Evolutionary conservation across 2,888 invertebrate genomes (phyloP).

Genomic region (Sipha maydis): DNA sequence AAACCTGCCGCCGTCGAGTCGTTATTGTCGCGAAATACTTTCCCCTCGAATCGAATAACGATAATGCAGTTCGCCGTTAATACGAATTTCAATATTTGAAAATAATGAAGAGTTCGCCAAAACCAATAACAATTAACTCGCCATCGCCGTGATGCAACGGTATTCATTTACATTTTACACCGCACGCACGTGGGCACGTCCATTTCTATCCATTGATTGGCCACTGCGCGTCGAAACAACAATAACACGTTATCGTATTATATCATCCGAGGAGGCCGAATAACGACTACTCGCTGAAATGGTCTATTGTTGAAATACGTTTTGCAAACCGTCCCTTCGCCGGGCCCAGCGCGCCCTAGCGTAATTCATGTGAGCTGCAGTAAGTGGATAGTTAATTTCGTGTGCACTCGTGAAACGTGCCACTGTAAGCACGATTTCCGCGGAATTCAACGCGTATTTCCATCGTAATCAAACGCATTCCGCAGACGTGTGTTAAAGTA

Average conservation of each 20-base stretch:
- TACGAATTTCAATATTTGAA: background rate
- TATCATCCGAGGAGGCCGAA: background rate
- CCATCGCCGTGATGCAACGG: background rate
- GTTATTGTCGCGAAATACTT: background rate
- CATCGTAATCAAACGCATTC: too few relatives aligned
- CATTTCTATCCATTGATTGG: background rate
- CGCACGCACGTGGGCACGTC: background rate
- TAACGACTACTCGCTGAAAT: background rate
- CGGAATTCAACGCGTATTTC: background rate
- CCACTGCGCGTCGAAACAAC: background rate
- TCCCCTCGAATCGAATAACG: background rate
- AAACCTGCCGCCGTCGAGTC: background rate
- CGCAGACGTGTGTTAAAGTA: too few relatives aligned
- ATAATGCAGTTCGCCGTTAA: background rate
- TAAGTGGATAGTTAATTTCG: background rate
- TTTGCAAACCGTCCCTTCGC: background rate
- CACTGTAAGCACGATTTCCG: background rate
- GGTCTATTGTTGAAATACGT: too few relatives aligned
- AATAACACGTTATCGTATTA: background rate
- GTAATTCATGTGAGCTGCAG: background rate
- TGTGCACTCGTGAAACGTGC: background rate
- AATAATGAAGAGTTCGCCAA: background rate
- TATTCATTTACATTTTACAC: too few relatives aligned
- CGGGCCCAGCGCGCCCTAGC: background rate
- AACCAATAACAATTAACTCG: background rate